phyloP scores from a whole-genome alignment of 2,888 invertebrate genomes.

The Drosophila picticornis region DNA sequence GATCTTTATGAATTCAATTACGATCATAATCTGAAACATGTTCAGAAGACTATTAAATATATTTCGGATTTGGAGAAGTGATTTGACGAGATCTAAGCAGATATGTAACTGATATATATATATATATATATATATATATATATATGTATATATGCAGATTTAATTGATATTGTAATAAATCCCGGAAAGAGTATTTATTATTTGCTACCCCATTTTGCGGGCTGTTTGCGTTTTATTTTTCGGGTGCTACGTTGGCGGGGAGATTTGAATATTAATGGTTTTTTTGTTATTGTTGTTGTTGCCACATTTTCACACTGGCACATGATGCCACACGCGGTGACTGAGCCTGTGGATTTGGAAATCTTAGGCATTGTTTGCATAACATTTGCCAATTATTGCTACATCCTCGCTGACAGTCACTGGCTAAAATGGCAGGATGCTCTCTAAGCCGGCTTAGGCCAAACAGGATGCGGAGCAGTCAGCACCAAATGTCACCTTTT shows the following conservation, averaged over 20 bases:
- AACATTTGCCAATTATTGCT: slow-evolving; percentile 80
- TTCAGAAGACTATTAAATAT: not conserved
- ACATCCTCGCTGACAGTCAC: slow-evolving; percentile 74
- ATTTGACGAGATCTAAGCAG: not conserved
- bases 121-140: not conserved
- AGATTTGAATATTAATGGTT: slow-evolving; percentile 77
- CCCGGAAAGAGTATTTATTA: slow-evolving; percentile 14
- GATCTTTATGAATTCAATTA: not conserved
- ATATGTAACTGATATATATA: not conserved
- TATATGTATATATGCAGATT: not conserved
- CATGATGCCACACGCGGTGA: slow-evolving; percentile 74
- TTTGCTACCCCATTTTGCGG: not conserved
- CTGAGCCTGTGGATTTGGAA: slow-evolving; percentile 63
- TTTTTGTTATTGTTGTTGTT: slow-evolving; percentile 25
- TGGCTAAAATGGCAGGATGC: slow-evolving; percentile 53
- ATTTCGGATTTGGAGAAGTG: not conserved
- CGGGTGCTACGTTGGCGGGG: slow-evolving; percentile 55
- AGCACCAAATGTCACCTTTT: slow-evolving; percentile 17
- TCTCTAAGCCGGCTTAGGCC: slow-evolving; percentile 71
- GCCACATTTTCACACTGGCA: slow-evolving; percentile 36
- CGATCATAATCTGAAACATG: not conserved
- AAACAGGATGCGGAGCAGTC: slow-evolving; percentile 37
- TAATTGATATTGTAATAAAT: not conserved
- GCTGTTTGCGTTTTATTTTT: not conserved
- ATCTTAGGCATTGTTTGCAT: slow-evolving; percentile 77